phyloP scores from a whole-genome alignment of 2,113 vertebrate species.

The Nibea albiflora region DNA sequence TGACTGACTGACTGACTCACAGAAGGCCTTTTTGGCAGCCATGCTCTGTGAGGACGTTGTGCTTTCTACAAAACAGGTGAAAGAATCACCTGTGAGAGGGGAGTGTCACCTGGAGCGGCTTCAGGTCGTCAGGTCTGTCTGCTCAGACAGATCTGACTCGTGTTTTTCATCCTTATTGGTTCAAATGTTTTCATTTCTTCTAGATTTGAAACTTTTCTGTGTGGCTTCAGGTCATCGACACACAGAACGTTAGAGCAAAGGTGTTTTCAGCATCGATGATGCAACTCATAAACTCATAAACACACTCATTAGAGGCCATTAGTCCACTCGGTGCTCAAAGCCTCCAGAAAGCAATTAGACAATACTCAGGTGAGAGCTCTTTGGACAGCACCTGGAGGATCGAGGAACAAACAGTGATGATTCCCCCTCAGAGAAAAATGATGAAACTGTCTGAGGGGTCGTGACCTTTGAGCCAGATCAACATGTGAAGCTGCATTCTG shows the following conservation, averaged over 20 bases:
- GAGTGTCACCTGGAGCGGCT: neutral
- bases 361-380: slow-evolving; percentile 30
- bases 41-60: neutral
- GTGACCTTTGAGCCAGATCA: slow-evolving; percentile 20
- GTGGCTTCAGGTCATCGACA: neutral
- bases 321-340: slow-evolving; percentile 52
- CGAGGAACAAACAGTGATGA: slow-evolving; percentile 49
- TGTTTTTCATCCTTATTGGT: neutral
- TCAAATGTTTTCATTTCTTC: neutral
- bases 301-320: slow-evolving; percentile 53
- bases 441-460: slow-evolving; percentile 37
- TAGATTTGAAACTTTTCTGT: neutral
- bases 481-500: neutral
- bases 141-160: no score
- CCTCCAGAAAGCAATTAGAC: slow-evolving; percentile 69
- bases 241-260: neutral
- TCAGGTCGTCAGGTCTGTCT: neutral
- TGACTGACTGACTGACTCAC: neutral
- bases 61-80: neutral
- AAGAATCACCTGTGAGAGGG: no score
- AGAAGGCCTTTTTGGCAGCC: neutral
- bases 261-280: slow-evolving; percentile 2
- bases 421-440: slow-evolving; percentile 44
- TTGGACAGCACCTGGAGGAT: slow-evolving; percentile 66
- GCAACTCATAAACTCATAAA: slow-evolving; percentile 15